These are phyloP conservation scores for Noctilio leporinus DNA, from an alignment of 2,113 vertebrate species.

Conservation along the genomic window DNA sequence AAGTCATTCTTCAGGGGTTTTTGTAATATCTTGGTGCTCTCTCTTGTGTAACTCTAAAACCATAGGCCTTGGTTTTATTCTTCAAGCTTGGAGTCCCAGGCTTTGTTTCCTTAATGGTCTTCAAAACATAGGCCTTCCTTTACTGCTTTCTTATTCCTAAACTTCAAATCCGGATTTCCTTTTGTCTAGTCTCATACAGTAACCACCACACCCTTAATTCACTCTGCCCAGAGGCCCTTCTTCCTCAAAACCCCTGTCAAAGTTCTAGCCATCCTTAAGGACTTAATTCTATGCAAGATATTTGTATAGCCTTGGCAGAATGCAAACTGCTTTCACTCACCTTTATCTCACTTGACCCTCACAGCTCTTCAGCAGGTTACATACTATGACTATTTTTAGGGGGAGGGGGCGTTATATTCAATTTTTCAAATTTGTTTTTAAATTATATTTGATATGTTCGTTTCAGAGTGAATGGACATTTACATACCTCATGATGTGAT, in stretches of 20 bases:
- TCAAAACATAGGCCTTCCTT: background rate
- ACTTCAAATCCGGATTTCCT: conserved; percentile 1
- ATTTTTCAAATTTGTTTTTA: background rate
- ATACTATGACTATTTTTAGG: background rate
- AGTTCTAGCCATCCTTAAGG: background rate
- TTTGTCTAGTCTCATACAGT: background rate
- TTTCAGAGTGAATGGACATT: background rate
- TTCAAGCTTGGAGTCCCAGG: background rate
- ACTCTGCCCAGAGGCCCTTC: background rate
- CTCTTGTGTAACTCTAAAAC: background rate
- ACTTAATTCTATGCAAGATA: background rate
- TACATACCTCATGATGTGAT: background rate
- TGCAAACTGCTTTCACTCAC: background rate
- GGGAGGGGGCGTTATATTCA: background rate
- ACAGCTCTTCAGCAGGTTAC: background rate
- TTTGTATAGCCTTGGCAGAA: background rate
- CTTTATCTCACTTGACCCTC: background rate
- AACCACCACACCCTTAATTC: background rate
- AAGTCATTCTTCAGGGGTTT: background rate
- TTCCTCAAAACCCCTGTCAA: background rate
- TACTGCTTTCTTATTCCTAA: background rate
- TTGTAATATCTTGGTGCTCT: background rate
- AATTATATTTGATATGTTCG: background rate
- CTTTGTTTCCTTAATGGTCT: conserved; percentile 1
- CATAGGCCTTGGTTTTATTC: background rate